Percentiles rank a stretch among this genome's conserved stretches.
phyloP scores from a whole-genome alignment of 2,113 vertebrate species.

The Struthidea cinerea region DNA sequence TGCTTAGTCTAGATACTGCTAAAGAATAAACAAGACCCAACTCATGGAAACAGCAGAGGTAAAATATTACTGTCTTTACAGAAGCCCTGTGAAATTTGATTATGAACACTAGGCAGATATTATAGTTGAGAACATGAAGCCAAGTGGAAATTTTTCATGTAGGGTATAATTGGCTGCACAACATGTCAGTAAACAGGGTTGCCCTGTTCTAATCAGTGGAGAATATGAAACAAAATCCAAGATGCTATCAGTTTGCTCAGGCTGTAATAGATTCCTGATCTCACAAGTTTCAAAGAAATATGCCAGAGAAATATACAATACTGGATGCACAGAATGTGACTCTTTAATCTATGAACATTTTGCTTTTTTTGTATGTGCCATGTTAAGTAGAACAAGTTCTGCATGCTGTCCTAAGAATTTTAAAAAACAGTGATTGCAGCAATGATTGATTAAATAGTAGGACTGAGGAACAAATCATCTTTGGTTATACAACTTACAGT shows the following conservation, averaged over 20 bases:
- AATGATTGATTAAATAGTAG: not conserved
- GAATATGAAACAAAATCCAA: not conserved
- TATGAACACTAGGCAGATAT: not conserved
- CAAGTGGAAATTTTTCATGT: not conserved
- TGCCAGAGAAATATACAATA: not conserved
- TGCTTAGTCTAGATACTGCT: not conserved
- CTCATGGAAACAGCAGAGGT: not conserved
- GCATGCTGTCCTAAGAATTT: not conserved
- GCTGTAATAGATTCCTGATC: not conserved
- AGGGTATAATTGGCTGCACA: not conserved
- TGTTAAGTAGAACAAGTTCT: not conserved
- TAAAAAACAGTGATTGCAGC: not conserved
- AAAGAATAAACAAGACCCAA: not conserved
- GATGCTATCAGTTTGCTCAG: not conserved
- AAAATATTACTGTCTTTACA: not conserved
- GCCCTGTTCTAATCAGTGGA: not conserved
- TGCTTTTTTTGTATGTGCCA: not conserved
- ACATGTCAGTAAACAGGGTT: not conserved
- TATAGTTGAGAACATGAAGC: not conserved
- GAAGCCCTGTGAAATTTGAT: not conserved
- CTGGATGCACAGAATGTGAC: not conserved
- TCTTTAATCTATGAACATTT: not conserved
- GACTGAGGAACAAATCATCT: not conserved
- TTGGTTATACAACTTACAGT: not conserved
- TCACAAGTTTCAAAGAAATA: not conserved